Base-by-base conservation (phyloP, 2,113 vertebrate genomes). In the Tyrannus savana region DNA sequence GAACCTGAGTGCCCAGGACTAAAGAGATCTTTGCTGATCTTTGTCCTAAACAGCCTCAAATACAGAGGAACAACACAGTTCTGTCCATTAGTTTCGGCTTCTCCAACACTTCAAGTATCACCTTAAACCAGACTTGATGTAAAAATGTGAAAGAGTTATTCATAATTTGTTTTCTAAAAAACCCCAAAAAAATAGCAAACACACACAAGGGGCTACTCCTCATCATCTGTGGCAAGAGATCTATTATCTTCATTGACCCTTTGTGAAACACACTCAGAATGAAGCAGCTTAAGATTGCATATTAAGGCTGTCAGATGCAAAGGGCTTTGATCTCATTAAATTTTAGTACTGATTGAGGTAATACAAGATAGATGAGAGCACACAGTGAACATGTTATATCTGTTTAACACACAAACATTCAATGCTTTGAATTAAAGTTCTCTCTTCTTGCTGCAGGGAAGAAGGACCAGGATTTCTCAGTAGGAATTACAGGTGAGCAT, bases 111-210 rank as follows among this genome's bases (percentile, higher is more conserved):
- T 75, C 9, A 16, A 28, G 14, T 55, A 56, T 19, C 27, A 52
- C 50, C 39, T 59, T 58, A 53, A 56, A 76, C 7, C 1, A 19
- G 23, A 7, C 13, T 74, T 68, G 37, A 35, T 5, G 21, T 55
- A 73, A 64, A 60, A 55, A 50, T 28, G 13, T 28, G 22, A 33
- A 23, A 63, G 9, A 52, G 30, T 64, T 55, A 21, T 33, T 22
- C 14, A 25, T 24, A 83, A 6, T 1, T 64, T 39, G 8, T 42
- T 81, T 75, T 58, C 28, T 47, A 35, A 25, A 64, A 30, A 78
- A 30, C 6, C 13, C 27, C 60, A 47, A 0, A 0, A 2, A 19
- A 14, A 25, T 7, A 30, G 16, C 15, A 67, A 46, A 59, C 28
- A 52, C 19, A 50, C 4, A 53, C 33, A 60, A 30, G 14, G 4